These are phyloP conservation scores for Chloromyia formosa DNA, from an alignment of 2,888 invertebrate genomes.

Conservation along the genomic window DNA sequence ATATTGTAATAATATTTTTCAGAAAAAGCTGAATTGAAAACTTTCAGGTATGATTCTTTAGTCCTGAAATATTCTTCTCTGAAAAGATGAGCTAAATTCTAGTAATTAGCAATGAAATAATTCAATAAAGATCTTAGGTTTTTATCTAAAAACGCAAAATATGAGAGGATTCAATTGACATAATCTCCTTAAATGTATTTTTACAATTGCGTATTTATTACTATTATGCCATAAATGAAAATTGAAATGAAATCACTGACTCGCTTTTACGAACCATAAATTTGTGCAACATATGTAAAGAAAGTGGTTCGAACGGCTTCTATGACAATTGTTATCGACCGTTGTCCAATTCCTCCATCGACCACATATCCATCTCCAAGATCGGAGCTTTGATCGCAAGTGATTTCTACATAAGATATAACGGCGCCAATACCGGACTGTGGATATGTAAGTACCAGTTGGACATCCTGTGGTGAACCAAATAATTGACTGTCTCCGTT, in stretches of 20 bases:
- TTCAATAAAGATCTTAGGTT: not conserved
- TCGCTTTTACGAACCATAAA: slow-evolving; percentile 59
- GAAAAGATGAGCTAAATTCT: too few relatives aligned
- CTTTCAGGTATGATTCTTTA: too few relatives aligned
- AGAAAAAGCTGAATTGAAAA: too few relatives aligned
- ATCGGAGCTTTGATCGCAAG: slow-evolving; percentile 55
- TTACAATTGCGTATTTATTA: slow-evolving; percentile 8
- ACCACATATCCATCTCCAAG: slow-evolving; percentile 54
- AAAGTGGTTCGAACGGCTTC: slow-evolving; percentile 55
- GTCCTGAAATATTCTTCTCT: too few relatives aligned
- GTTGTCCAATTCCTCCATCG: slow-evolving; percentile 56
- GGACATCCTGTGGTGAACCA: slow-evolving; percentile 55
- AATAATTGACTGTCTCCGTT: slow-evolving; percentile 55
- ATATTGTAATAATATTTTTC: too few relatives aligned
- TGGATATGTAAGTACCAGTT: slow-evolving; percentile 57
- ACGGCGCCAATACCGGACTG: slow-evolving; percentile 52
- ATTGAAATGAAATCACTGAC: too few relatives aligned
- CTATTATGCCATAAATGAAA: slow-evolving; percentile 1
- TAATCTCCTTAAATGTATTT: not conserved
- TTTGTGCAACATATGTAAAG: slow-evolving; percentile 58
- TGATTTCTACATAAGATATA: slow-evolving; percentile 57
- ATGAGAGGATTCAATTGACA: too few relatives aligned
- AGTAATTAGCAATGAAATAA: too few relatives aligned
- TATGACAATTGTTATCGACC: slow-evolving; percentile 55
- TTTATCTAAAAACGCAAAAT: slow-evolving; percentile 4